Conservation (phyloP, 1,140 invertebrate genomes). For the Palaemon carinicauda region DNA sequence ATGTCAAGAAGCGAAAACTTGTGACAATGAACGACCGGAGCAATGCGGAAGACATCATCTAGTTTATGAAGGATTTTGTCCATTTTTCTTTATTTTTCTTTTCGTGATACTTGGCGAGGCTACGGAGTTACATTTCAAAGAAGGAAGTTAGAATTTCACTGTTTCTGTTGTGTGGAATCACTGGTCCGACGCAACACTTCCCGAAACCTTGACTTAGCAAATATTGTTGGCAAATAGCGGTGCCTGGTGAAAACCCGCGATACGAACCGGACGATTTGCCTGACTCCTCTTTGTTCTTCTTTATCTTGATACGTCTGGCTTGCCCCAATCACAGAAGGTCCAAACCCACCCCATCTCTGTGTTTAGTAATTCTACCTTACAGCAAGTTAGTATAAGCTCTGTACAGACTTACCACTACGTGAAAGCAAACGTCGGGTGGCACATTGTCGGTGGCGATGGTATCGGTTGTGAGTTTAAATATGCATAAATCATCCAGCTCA, state of each 20-base stretch:
- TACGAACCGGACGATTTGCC: neutral
- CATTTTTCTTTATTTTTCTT: neutral
- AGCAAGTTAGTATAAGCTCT: neutral
- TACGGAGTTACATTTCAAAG: too few species aligned
- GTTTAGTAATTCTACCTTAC: neutral
- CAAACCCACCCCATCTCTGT: neutral
- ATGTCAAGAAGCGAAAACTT: too few species aligned
- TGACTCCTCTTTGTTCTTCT: slow-evolving; percentile 8
- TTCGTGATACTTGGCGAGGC: too few species aligned
- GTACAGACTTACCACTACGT: neutral
- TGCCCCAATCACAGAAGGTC: neutral
- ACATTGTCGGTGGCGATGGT: neutral
- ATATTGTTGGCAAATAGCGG: neutral
- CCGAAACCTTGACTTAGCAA: neutral
- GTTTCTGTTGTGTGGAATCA: too few species aligned
- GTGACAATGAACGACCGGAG: too few species aligned
- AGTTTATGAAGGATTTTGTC: slow-evolving; percentile 16
- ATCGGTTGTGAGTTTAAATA: slow-evolving; percentile 31
- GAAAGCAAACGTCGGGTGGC: neutral
- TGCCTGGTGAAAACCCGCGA: neutral
- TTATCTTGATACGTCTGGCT: slow-evolving; percentile 5
- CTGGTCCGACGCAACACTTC: neutral
- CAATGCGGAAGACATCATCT: neutral
- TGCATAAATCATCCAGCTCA: slow-evolving; percentile 20
- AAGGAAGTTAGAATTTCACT: too few species aligned